Evolutionary conservation across 2,888 invertebrate genomes (phyloP).

Genomic region (Laspeyria flexula): DNA sequence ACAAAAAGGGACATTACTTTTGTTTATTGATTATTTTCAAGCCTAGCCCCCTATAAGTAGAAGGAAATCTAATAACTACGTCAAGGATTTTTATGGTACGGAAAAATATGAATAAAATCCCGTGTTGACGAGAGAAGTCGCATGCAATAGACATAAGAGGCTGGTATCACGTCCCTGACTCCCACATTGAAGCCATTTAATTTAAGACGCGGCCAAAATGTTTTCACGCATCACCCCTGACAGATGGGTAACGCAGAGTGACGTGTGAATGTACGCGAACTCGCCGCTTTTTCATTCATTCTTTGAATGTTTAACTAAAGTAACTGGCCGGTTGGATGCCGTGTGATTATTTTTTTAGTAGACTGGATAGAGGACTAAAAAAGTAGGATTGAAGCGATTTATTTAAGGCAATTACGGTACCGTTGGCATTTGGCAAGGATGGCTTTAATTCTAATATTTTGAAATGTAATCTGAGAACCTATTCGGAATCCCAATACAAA

Average conservation of each 20-base stretch:
- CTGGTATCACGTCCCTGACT: constrained; percentile 31
- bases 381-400: no score
- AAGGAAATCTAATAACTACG: no score
- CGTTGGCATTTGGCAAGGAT: no score
- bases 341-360: constrained; percentile 4
- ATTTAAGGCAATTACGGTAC: no score
- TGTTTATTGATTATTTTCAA: background rate
- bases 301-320: constrained; percentile 7
- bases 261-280: constrained; percentile 37
- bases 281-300: constrained; percentile 39
- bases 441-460: no score
- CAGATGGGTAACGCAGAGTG: constrained; percentile 47
- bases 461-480: no score
- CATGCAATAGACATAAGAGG: constrained; percentile 19
- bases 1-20: constrained; percentile 8
- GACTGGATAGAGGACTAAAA: background rate
- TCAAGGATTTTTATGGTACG: no score
- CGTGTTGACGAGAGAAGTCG: constrained; percentile 12
- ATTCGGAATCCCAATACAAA: no score
- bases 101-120: constrained; percentile 16
- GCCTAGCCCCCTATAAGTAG: background rate
- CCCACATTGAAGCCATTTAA: constrained; percentile 51
- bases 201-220: constrained; percentile 40
- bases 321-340: constrained; percentile 1
- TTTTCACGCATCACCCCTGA: constrained; percentile 45